Evolutionary conservation across 2,113 vertebrate genomes (phyloP), one percentile per base, ranked within the genome.

Genomic region (Narcine bancroftii): DNA sequence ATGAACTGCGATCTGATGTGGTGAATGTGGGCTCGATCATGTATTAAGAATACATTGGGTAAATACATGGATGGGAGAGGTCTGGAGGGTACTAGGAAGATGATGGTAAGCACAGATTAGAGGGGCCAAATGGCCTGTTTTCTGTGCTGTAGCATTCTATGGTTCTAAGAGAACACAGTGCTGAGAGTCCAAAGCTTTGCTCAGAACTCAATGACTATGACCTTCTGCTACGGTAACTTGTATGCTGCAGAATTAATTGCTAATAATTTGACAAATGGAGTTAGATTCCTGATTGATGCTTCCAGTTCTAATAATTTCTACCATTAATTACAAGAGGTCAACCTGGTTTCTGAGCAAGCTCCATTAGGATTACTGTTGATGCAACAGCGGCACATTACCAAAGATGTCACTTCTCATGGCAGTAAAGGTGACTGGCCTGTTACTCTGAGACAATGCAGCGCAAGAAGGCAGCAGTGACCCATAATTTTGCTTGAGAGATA

Each of bases 211-310:
- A 53, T 87, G 53, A 87, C 53, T 53, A 13, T 87, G 81, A 87
- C 81, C 81, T 36, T 60, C 7, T 87, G 81, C 36, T 87, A 63
- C 81, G 36, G 56, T 87, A 87, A 85, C 79, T 56, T n/a, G 50
- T 83, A 50, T 10, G 53, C 47, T 85, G 79, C 79, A 87, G 81
- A 56, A 63, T 36, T 87, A 87, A 87, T 63, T 60, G 53, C 81
- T 87, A 87, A 87, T 63, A 53, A 63, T 53, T 63, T 87, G 15
- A 36, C 81, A 87, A 87, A 87, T 87, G n/a, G 50, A 56, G 79
- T 56, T 85, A 56, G 53, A 63, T 87, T 17, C 53, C 29, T 39
- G 81, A 63, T 19, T 36, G 81, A 87, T 36, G 33, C 36, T 60
- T 63, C 53, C 81, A 83, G 3, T 83, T 56, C 79, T 83, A 50